Evolutionary conservation across 2,113 vertebrate species (phyloP).

Genomic region (Pangasianodon hypophthalmus): DNA sequence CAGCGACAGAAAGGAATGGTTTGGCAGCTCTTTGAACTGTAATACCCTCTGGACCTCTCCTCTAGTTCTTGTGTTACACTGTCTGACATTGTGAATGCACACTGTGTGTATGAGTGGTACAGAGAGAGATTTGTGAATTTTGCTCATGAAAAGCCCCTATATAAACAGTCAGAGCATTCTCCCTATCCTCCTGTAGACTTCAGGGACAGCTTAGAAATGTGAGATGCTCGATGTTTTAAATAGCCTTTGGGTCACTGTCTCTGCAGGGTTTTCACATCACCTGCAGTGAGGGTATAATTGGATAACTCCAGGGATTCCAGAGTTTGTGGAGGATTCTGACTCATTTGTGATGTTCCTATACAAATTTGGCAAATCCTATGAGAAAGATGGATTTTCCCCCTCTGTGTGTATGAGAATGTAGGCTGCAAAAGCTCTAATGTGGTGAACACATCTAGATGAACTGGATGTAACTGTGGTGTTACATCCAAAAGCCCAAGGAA

Average conservation of each 20-base stretch:
- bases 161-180: not conserved
- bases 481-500: not conserved
- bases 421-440: not conserved
- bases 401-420: not conserved
- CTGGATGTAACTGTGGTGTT: not conserved
- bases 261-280: slow-evolving; percentile 5
- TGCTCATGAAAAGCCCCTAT: not conserved
- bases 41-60: slow-evolving; percentile 26
- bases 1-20: slow-evolving; percentile 10
- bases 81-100: not conserved
- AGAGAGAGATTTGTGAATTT: not conserved
- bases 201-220: slow-evolving; percentile 19
- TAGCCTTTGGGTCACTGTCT: slow-evolving; percentile 23
- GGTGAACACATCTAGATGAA: not conserved
- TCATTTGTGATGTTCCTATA: not conserved
- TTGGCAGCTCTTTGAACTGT: slow-evolving; percentile 20
- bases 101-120: not conserved
- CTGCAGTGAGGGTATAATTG: slow-evolving; percentile 19
- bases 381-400: not conserved
- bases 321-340: slow-evolving; percentile 3
- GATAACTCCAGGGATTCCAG: not conserved
- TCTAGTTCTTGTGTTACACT: slow-evolving; percentile 31
- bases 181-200: not conserved
- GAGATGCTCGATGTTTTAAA: slow-evolving; percentile 7
- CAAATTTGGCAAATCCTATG: not conserved